Conservation (phyloP, 2,113 vertebrate species). For the Burhinus oedicnemus region DNA sequence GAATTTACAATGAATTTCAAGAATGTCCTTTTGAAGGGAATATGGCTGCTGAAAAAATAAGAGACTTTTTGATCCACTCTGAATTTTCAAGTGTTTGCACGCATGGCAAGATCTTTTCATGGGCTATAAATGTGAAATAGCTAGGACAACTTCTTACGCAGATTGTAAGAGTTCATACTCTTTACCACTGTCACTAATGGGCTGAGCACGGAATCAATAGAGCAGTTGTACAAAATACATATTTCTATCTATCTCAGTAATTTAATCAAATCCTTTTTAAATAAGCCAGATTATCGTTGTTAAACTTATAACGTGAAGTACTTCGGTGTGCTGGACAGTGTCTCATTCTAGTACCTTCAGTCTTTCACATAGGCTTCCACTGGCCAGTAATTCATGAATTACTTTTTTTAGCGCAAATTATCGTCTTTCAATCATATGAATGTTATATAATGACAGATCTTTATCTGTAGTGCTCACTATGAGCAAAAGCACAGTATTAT, state of each 20-base stretch:
- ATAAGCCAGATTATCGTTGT: not conserved
- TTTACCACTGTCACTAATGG: not conserved
- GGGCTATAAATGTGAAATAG: not conserved
- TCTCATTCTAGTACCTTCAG: not conserved
- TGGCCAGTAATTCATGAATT: not conserved
- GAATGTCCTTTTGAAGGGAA: not conserved
- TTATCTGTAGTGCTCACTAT: not conserved
- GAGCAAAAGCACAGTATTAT: not conserved
- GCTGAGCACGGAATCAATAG: not conserved
- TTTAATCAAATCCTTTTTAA: not conserved
- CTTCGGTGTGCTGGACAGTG: not conserved
- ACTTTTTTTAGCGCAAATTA: not conserved
- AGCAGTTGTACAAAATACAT: not conserved
- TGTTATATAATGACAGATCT: not conserved
- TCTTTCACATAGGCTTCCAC: not conserved
- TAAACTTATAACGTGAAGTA: not conserved
- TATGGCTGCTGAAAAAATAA: not conserved
- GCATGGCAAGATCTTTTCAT: not conserved
- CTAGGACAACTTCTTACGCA: not conserved
- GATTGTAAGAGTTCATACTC: not conserved
- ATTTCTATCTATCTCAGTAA: not conserved
- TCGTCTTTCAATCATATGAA: not conserved
- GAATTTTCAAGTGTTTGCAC: not conserved
- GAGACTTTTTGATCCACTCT: not conserved
- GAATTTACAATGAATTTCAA: not conserved